phyloP scores from a whole-genome alignment of 2,888 invertebrate species.

The Eupelmus urozonus region DNA sequence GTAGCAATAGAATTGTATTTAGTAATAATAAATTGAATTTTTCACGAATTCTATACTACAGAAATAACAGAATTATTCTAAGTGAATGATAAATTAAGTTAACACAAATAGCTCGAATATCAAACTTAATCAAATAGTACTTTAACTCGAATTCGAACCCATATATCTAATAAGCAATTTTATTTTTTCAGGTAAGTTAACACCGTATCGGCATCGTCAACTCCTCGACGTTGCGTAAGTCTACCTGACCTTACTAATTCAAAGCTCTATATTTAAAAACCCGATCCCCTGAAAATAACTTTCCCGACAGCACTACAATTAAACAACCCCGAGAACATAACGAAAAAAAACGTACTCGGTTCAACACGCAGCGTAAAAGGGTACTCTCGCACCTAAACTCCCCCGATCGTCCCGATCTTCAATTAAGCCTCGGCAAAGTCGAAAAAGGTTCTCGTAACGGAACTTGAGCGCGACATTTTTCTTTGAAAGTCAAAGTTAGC shows the following conservation, averaged over 20 bases:
- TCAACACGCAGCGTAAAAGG: not conserved
- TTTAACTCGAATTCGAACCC: too few relatives aligned
- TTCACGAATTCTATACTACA: too few relatives aligned
- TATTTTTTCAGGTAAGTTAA: slow-evolving; percentile 31
- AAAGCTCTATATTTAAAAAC: too few relatives aligned
- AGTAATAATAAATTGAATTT: too few relatives aligned
- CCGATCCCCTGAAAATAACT: too few relatives aligned
- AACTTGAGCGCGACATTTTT: slow-evolving; percentile 26
- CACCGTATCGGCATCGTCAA: not conserved
- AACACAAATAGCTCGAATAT: too few relatives aligned
- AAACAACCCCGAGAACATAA: too few relatives aligned
- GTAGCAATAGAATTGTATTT: too few relatives aligned
- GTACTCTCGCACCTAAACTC: not conserved
- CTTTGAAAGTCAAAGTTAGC: slow-evolving; percentile 37
- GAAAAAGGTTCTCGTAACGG: not conserved
- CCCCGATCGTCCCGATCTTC: not conserved
- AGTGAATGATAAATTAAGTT: too few relatives aligned
- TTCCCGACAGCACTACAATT: too few relatives aligned
- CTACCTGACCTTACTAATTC: not conserved
- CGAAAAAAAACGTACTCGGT: not conserved
- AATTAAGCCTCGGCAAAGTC: slow-evolving; percentile 5
- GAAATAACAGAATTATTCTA: too few relatives aligned
- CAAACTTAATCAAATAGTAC: too few relatives aligned
- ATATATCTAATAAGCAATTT: slow-evolving; percentile 10
- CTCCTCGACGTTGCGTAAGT: slow-evolving; percentile 7